A percentile compares a stretch with the other conserved stretches of the same genome.
These are phyloP conservation scores for Diadegma fenestrale DNA, from an alignment of 2,888 invertebrate species.

Conservation along the genomic window DNA sequence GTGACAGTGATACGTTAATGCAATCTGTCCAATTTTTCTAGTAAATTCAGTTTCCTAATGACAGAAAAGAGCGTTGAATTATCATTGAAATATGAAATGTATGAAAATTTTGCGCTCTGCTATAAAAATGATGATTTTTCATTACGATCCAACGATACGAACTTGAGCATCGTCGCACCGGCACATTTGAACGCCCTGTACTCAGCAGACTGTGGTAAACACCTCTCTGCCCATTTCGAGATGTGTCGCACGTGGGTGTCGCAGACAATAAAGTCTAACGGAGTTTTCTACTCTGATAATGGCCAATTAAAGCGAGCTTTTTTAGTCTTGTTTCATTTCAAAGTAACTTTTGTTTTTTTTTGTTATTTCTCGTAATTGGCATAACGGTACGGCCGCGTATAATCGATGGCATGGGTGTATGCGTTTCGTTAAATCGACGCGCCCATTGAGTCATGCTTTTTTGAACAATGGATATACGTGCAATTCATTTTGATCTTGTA, in stretches of 20 bases:
- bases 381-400: conserved; percentile 50
- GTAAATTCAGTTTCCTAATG: no score
- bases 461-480: neutral
- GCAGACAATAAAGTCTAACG: conserved; percentile 60
- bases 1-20: no score
- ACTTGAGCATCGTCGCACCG: no score
- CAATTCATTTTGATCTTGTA: neutral
- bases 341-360: conserved; percentile 36
- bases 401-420: neutral
- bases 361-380: conserved; percentile 55
- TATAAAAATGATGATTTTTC: no score
- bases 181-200: conserved; percentile 9
- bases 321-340: conserved; percentile 28
- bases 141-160: no score
- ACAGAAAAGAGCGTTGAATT: no score
- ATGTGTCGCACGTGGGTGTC: conserved; percentile 67
- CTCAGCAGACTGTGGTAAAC: conserved; percentile 15
- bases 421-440: conserved; percentile 14
- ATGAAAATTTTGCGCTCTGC: no score
- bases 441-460: neutral
- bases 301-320: conserved; percentile 64
- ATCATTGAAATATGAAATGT: no score
- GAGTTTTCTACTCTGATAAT: conserved; percentile 58
- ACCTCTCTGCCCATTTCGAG: conserved; percentile 44
- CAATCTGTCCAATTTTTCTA: no score